phyloP scores from a whole-genome alignment of 92 coral and sea anemone species.

The Micromussa lordhowensis region DNA sequence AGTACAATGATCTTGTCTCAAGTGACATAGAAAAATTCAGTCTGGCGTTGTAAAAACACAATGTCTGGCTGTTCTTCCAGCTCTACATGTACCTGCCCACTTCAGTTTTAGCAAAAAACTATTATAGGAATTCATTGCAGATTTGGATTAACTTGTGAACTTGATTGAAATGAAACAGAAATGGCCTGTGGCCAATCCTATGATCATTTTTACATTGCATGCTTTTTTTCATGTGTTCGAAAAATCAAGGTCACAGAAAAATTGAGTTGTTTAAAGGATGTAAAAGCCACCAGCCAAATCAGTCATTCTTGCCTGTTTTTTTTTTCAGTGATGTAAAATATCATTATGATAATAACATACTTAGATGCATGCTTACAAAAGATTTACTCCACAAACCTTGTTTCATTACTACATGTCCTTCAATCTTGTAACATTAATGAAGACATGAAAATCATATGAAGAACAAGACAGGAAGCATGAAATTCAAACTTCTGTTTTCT shows the following conservation, averaged over 20 bases:
- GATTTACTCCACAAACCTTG: too few relatives aligned
- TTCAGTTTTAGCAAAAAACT: not conserved
- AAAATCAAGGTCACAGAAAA: not conserved
- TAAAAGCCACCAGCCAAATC: not conserved
- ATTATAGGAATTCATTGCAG: not conserved
- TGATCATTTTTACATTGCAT: not conserved
- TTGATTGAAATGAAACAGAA: not conserved
- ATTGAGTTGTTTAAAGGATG: not conserved
- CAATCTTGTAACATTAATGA: not conserved
- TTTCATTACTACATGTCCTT: not conserved
- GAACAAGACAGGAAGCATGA: not conserved
- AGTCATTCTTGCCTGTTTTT: not conserved
- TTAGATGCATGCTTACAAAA: too few relatives aligned
- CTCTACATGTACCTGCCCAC: not conserved
- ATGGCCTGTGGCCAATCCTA: not conserved
- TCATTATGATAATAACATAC: not conserved
- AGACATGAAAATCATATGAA: not conserved
- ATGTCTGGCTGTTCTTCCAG: not conserved
- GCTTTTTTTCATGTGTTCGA: not conserved
- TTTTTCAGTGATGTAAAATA: not conserved
- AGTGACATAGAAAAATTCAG: too few relatives aligned
- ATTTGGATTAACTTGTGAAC: not conserved
- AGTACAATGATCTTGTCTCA: too few relatives aligned
- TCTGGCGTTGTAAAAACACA: not conserved
- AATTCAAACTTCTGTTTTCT: not conserved